phyloP scores from a whole-genome alignment of 35 echinoderm and acorn worm species.

The Acanthaster planci region DNA sequence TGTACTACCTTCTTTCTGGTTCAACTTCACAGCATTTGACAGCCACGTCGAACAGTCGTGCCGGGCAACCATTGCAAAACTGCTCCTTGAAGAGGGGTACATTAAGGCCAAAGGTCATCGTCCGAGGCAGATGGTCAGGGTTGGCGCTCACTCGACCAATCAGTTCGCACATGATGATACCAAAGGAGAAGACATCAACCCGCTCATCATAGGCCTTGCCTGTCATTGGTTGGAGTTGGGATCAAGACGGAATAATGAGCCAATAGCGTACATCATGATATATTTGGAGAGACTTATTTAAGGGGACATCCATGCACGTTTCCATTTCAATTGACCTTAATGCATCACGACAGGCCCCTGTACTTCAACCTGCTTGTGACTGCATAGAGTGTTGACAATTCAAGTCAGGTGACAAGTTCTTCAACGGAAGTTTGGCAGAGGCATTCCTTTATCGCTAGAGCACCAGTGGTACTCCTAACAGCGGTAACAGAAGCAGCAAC shows the following conservation, averaged over 20 bases:
- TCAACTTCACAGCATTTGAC: slow-evolving; percentile 72
- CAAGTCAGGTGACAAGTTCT: too few relatives aligned
- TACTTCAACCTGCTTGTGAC: too few relatives aligned
- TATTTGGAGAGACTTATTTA: too few relatives aligned
- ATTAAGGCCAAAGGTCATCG: slow-evolving; percentile 84
- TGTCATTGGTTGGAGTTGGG: slow-evolving; percentile 10
- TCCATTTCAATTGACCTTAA: too few relatives aligned
- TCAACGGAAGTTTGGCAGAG: too few relatives aligned
- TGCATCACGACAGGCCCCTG: too few relatives aligned
- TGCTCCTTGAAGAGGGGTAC: slow-evolving; percentile 65
- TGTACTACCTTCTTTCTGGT: slow-evolving; percentile 70
- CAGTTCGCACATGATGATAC: slow-evolving; percentile 89
- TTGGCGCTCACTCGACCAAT: slow-evolving; percentile 87
- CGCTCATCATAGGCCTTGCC: slow-evolving; percentile 88
- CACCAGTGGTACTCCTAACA: too few relatives aligned
- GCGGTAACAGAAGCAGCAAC: too few relatives aligned
- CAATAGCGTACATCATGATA: too few relatives aligned
- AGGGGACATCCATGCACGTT: too few relatives aligned
- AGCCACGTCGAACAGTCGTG: slow-evolving; percentile 76
- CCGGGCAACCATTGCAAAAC: slow-evolving; percentile 72
- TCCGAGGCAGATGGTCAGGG: slow-evolving; percentile 78
- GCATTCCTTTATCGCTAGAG: too few relatives aligned
- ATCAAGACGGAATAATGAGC: neutral
- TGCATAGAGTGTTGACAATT: too few relatives aligned
- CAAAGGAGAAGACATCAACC: slow-evolving; percentile 92